These are phyloP conservation scores for Zosterops japonicus DNA, from an alignment of 2,113 vertebrate genomes.

Conservation along the genomic window DNA sequence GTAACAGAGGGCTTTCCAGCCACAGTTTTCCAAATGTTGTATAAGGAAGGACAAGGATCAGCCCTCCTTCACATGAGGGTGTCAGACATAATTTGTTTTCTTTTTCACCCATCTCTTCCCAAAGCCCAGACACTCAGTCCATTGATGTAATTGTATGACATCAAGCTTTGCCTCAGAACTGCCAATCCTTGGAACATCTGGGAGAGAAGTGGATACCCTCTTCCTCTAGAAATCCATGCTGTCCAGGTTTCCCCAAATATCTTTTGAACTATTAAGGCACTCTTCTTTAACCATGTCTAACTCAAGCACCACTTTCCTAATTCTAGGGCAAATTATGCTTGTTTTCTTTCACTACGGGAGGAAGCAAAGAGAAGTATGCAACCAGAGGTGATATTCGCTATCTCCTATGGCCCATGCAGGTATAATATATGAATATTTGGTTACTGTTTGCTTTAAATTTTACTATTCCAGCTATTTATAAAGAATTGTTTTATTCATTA, in stretches of 20 bases:
- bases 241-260: not conserved
- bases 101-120: not conserved
- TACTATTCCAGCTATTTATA: not conserved
- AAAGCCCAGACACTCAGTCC: not conserved
- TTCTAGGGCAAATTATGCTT: conserved; percentile 71
- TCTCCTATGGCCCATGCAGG: conserved; percentile 78
- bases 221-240: not conserved
- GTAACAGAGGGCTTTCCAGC: not conserved
- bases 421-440: not conserved
- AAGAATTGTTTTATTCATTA: not conserved
- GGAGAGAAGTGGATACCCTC: not conserved
- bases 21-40: not conserved
- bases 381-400: conserved; percentile 58
- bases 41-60: not conserved
- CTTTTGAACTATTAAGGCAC: not conserved
- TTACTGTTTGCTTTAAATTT: not conserved
- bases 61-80: not conserved
- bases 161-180: not conserved
- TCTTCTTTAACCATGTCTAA: not conserved
- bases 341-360: conserved; percentile 75
- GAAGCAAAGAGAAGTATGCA: conserved; percentile 36
- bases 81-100: not conserved
- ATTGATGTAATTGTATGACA: not conserved
- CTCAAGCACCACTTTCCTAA: not conserved
- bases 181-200: not conserved